Percentiles rank a stretch among this genome's conserved stretches.
phyloP scores from a whole-genome alignment of 2,888 invertebrate genomes.

The Apotomis capreana region DNA sequence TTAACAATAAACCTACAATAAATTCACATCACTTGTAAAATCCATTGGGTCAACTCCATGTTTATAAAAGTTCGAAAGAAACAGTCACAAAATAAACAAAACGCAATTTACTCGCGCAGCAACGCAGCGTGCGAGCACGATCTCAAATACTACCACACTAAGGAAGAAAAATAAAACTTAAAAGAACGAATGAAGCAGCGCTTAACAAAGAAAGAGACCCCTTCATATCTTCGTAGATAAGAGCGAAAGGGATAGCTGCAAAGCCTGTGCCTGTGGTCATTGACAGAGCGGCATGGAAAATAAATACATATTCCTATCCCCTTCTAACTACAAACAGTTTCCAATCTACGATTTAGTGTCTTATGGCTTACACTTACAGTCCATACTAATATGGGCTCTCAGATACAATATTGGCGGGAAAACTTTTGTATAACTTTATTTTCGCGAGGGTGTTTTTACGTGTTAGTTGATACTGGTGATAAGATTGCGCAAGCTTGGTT shows the following conservation, averaged over 20 bases:
- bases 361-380: background rate
- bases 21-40: constrained; percentile 59
- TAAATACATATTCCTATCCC: constrained; percentile 46
- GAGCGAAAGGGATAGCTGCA: constrained; percentile 59
- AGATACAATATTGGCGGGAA: constrained; percentile 67
- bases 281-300: constrained; percentile 45
- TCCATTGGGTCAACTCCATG: constrained; percentile 49
- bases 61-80: constrained; percentile 44
- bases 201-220: constrained; percentile 20
- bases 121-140: constrained; percentile 48
- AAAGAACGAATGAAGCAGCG: constrained; percentile 16
- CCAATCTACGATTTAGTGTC: constrained; percentile 30
- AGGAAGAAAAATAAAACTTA: constrained; percentile 35
- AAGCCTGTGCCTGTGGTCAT: constrained; percentile 32
- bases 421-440: constrained; percentile 49
- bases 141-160: constrained; percentile 60
- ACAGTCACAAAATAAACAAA: constrained; percentile 61
- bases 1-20: constrained; percentile 43
- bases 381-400: constrained; percentile 36
- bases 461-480: constrained; percentile 16
- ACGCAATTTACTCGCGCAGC: constrained; percentile 43
- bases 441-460: constrained; percentile 31
- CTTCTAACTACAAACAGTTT: constrained; percentile 34
- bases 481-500: constrained; percentile 28
- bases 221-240: constrained; percentile 21